These are phyloP conservation scores for human (Homo sapiens) DNA, from an alignment of 2,113 vertebrate genomes.

Conservation along the genomic window GRCh38 chr1:69365001-69365500, in stretches of 20 bases:
- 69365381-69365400: background rate
- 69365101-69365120: background rate
- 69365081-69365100: background rate
- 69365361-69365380: background rate
- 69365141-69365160: background rate
- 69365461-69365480: background rate
- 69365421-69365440: background rate
- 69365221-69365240: background rate
- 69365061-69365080: background rate
- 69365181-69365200: background rate
- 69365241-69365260: background rate
- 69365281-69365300: background rate
- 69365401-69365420: background rate
- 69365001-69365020: background rate
- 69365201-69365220: background rate
- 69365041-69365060: background rate
- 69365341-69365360: background rate
- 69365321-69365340: background rate
- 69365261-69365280: background rate
- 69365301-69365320: background rate
- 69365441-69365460: background rate
- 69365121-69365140: background rate
- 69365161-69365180: constrained; percentile 12
- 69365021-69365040: background rate
- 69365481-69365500: background rate